A percentile compares a stretch with the other conserved stretches of the same genome.
phyloP scores from a whole-genome alignment of 2,113 vertebrate genomes.

The Sterrhoptilus dennistouni region DNA sequence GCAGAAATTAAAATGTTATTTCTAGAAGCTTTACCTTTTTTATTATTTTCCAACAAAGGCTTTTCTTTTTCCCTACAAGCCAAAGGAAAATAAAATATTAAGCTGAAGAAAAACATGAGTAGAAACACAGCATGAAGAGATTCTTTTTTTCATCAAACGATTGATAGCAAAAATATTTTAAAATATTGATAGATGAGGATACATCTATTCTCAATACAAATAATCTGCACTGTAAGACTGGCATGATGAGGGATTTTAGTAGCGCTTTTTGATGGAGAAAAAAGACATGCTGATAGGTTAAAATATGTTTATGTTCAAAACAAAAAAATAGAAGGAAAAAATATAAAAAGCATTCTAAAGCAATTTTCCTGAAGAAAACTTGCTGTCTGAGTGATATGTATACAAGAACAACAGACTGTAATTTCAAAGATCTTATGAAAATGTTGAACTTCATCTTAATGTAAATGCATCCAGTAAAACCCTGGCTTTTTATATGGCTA shows the following conservation, averaged over 20 bases:
- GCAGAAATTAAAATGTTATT: background rate
- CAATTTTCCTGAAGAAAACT: constrained; percentile 11
- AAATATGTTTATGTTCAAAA: background rate
- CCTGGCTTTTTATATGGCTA: background rate
- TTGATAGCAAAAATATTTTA: background rate
- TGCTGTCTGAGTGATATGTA: background rate
- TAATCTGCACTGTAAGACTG: background rate
- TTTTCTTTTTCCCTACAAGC: background rate
- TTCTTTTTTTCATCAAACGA: background rate
- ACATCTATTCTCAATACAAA: background rate
- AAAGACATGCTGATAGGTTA: background rate
- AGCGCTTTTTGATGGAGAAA: background rate
- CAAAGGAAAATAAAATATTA: background rate
- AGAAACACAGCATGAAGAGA: background rate
- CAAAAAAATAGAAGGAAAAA: background rate
- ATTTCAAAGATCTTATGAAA: constrained; percentile 9
- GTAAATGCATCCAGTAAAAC: background rate
- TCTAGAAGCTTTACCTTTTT: background rate
- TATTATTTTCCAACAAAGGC: background rate
- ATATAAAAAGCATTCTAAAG: background rate
- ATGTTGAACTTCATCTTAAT: background rate
- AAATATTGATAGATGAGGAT: background rate
- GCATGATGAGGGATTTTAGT: background rate
- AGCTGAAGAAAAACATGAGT: background rate
- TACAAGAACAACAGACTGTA: background rate